Conservation (phyloP, 1,140 invertebrate genomes). For the Odontomachus brunneus region DNA sequence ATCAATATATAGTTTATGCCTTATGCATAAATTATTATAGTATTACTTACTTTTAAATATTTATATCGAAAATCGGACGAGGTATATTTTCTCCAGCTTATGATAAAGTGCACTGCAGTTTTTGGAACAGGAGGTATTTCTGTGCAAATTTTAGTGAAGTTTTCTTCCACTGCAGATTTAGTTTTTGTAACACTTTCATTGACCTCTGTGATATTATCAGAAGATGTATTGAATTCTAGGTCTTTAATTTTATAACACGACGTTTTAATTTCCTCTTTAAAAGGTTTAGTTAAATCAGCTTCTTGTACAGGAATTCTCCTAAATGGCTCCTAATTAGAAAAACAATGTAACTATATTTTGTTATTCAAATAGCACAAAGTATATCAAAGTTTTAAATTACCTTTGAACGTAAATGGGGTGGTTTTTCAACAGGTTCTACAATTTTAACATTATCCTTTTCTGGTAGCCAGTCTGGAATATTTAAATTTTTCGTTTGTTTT, state of each 20-base stretch:
- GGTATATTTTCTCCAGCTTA: constrained; percentile 85
- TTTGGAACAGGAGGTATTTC: constrained; percentile 84
- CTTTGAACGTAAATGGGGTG: constrained; percentile 88
- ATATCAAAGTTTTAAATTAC: constrained; percentile 78
- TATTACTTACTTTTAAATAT: constrained; percentile 82
- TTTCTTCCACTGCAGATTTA: constrained; percentile 38
- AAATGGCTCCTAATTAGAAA: constrained; percentile 84
- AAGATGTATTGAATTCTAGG: not conserved
- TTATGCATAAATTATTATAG: not conserved
- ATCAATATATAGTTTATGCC: not conserved
- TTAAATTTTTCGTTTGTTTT: constrained; percentile 69
- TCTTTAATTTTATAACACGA: not conserved
- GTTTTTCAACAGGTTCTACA: constrained; percentile 87
- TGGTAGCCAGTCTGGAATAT: constrained; percentile 82
- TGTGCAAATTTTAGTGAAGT: constrained; percentile 14
- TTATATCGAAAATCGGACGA: constrained; percentile 78
- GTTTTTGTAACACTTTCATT: not conserved
- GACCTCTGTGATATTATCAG: constrained; percentile 2
- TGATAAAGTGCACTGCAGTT: constrained; percentile 87
- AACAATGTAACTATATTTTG: constrained; percentile 44
- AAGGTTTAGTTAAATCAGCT: constrained; percentile 66
- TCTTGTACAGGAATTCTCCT: constrained; percentile 86
- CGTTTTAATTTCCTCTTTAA: constrained; percentile 44
- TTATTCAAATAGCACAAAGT: constrained; percentile 23
- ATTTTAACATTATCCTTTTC: constrained; percentile 85